Percentiles rank a stretch among this genome's conserved stretches.
Conservation (phyloP, 2,888 invertebrate species). For the Apoda limacodes region DNA sequence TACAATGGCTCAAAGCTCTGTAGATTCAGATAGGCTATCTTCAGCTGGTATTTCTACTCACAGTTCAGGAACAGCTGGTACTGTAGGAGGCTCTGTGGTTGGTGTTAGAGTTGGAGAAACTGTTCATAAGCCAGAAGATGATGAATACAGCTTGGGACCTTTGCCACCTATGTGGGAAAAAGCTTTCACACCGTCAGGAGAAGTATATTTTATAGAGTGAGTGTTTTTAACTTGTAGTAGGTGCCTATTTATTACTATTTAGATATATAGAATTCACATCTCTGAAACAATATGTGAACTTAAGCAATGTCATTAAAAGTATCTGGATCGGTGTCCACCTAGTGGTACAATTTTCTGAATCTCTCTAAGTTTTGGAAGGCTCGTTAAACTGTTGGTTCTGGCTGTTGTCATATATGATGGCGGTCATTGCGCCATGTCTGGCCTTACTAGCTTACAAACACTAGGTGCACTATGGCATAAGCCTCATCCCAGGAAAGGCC, state of each 20-base stretch:
- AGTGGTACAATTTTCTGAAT: no score
- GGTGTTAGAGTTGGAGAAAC: conserved; percentile 54
- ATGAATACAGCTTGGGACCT: conserved; percentile 87
- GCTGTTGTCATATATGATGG: no score
- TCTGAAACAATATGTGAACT: no score
- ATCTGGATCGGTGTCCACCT: no score
- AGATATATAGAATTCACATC: conserved; percentile 6
- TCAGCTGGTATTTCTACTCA: conserved; percentile 63
- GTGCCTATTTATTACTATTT: no score
- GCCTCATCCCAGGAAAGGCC: no score
- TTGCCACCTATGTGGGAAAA: conserved; percentile 98
- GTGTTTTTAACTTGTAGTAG: conserved; percentile 34
- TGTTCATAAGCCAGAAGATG: conserved; percentile 64
- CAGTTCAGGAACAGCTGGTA: conserved; percentile 59
- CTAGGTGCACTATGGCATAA: no score
- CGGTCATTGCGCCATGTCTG: no score
- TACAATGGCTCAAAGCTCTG: conserved; percentile 55
- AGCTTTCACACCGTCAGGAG: conserved; percentile 96
- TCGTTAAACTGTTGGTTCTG: no score
- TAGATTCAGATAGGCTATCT: conserved; percentile 61
- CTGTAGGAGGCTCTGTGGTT: conserved; percentile 58
- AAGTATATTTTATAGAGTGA: conserved; percentile 97
- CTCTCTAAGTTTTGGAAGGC: no score
- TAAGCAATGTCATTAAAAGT: no score
- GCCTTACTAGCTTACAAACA: no score